A percentile compares a stretch with the other conserved stretches of the same genome.
Conservation (phyloP, 2,113 vertebrate species). For the Daboia siamensis region DNA sequence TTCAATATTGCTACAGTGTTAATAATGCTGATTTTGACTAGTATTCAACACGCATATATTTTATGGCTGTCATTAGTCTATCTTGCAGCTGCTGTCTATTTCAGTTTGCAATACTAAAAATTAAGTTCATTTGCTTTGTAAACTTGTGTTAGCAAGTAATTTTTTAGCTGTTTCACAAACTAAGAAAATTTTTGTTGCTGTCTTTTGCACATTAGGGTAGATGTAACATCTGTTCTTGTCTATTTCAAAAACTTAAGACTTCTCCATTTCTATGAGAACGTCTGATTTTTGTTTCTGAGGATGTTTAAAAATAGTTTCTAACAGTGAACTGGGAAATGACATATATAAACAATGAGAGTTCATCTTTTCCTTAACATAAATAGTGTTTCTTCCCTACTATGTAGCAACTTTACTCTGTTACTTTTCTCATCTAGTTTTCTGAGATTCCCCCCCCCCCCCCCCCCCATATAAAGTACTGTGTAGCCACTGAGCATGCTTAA, state of each 20-base stretch:
- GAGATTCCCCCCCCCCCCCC: background rate
- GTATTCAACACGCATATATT: background rate
- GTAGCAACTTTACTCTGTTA: background rate
- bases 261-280: background rate
- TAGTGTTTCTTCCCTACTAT: background rate
- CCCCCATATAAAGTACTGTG: background rate
- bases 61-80: background rate
- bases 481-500: background rate
- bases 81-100: background rate
- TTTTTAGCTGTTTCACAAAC: background rate
- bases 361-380: background rate
- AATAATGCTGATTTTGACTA: background rate
- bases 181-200: background rate
- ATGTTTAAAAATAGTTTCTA: background rate
- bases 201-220: background rate
- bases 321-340: background rate
- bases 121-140: background rate
- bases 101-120: background rate
- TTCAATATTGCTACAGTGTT: background rate
- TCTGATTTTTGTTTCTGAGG: background rate
- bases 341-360: background rate
- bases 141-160: background rate
- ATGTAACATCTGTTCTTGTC: background rate
- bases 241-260: background rate
- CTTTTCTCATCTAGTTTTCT: background rate